Evolutionary conservation across 2,113 vertebrate genomes (phyloP), one percentile per base, ranked within the genome.

Genomic region (Xenus cinereus): DNA sequence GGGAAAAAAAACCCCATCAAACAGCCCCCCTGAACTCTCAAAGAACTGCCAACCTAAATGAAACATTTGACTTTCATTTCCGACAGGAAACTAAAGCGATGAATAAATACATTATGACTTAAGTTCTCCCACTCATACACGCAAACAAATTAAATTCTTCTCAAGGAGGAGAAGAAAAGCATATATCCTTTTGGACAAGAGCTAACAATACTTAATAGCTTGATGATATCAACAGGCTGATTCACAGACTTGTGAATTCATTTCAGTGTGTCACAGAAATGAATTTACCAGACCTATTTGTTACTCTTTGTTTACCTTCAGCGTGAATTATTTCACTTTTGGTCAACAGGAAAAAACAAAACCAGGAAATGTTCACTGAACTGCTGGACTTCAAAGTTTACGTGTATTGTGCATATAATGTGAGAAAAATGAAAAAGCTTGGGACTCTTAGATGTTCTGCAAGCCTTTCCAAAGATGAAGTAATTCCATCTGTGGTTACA

Each of bases 281-380:
- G 63, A 94, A 88, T 91, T 96, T 93, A 95, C 92, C 89, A 97
- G 97, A 95, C 73, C 73, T 86, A 87, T 46, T 93, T 85, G 94
- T 90, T 92, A 80, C 50, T 68, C 60, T 95, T 91, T 95, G 93
- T 93, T 97, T 96, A 97, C 46, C 22, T 96, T 95, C 80, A 79
- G 78, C 84, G 75, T 66, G 81, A 96, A 89, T 95, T 95, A 94
- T 93, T 95, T 96, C 76, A 88, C 80, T 94, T 93, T 79, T 90
- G 50, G 76, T 93, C 83, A 69, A 96, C 94, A 88, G 93, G 97
- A 95, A 98, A 97, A 97, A 97, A 97, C 86, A 97, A 94, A 90
- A 80, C 59, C 93, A 96, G 96, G 91, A 98, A 95, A 91, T 9
- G 83, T 68, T 92, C 92, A 90, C 59, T n/a, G 73, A 93, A 86